Evolutionary conservation across 2,113 vertebrate genomes (phyloP).

Genomic region (Meleagris gallopavo): DNA sequence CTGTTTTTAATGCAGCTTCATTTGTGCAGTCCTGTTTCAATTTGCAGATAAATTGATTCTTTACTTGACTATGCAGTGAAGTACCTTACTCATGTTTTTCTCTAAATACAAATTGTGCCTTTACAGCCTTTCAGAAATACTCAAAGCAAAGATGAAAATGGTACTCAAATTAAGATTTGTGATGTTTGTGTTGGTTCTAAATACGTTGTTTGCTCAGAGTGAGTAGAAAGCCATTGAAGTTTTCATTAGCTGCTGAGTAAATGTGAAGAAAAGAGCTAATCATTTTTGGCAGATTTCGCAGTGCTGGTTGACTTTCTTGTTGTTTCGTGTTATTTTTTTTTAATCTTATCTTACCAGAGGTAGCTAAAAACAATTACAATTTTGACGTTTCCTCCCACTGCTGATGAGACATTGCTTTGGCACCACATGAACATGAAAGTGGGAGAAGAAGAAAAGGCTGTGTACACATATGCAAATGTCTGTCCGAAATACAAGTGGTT

Average conservation of each 20-base stretch:
- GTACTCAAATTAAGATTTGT: background rate
- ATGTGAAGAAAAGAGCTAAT: background rate
- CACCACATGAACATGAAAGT: background rate
- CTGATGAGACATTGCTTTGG: background rate
- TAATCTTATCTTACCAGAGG: background rate
- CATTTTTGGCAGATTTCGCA: background rate
- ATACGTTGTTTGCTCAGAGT: background rate
- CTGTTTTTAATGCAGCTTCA: background rate
- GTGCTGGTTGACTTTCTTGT: background rate
- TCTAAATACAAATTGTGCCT: background rate
- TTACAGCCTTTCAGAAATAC: background rate
- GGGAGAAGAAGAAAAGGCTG: background rate
- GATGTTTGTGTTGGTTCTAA: background rate
- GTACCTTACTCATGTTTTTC: background rate
- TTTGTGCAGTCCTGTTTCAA: background rate
- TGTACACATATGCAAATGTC: background rate
- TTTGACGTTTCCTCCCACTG: background rate
- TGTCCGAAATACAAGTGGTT: background rate
- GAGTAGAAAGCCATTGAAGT: background rate
- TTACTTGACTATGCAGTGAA: background rate
- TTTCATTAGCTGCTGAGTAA: background rate
- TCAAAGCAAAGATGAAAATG: background rate
- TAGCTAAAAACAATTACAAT: background rate
- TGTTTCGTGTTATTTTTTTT: background rate
- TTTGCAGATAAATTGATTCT: background rate